A percentile compares a stretch with the other conserved stretches of the same genome.
Conservation (phyloP, 37 sponge, comb jelly and placozoan species). For the Petrosia ficiformis region DNA sequence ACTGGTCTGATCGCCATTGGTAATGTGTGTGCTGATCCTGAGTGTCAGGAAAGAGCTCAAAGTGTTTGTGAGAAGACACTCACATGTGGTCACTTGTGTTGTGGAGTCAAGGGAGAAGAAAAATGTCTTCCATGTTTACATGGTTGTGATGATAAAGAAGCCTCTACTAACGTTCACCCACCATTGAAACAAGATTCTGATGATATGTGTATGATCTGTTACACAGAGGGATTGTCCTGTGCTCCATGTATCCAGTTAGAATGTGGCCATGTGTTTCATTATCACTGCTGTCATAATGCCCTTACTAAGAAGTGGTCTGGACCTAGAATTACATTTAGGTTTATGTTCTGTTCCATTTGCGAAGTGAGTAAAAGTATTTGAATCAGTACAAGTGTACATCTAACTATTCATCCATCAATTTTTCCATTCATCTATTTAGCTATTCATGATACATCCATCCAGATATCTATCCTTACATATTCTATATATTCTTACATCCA, state of each 20-base stretch:
- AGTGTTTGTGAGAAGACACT: conserved; percentile 82
- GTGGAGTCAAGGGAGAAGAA: conserved; percentile 86
- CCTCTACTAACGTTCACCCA: conserved; percentile 17
- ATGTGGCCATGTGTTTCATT: conserved; percentile 97
- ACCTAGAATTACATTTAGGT: conserved; percentile 91
- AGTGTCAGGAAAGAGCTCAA: conserved; percentile 80
- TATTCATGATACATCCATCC: neutral
- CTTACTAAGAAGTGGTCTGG: conserved; percentile 91
- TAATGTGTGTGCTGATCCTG: conserved; percentile 72
- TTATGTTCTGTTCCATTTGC: conserved; percentile 97
- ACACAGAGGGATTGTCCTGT: conserved; percentile 86
- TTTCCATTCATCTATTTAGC: too few species aligned
- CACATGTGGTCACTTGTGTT: conserved; percentile 88
- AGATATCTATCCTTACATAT: too few species aligned
- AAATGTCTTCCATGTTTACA: conserved; percentile 89
- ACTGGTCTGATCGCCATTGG: conserved; percentile 82
- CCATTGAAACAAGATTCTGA: conserved; percentile 91
- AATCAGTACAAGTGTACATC: too few species aligned
- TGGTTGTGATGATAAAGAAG: conserved; percentile 64
- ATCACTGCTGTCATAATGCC: conserved; percentile 78
- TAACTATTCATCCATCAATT: too few species aligned
- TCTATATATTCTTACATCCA: too few species aligned
- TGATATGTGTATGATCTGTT: conserved; percentile 99
- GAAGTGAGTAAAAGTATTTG: conserved; percentile 74
- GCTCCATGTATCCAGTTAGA: conserved; percentile 84